phyloP scores from a whole-genome alignment of 2,797 vertebrate genomes.

The Etheostoma nigrum region DNA sequence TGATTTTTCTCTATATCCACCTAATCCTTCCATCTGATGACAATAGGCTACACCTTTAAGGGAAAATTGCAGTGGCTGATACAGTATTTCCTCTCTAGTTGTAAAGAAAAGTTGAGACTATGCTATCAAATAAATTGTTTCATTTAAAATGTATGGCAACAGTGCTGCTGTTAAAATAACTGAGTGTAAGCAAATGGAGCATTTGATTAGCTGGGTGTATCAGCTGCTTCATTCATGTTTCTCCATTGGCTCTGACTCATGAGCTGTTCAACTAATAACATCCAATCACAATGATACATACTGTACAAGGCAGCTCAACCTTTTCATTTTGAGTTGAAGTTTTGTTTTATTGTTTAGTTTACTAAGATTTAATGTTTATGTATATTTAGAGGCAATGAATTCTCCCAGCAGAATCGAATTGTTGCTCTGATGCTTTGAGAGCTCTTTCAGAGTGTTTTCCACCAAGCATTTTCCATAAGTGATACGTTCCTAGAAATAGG shows the following conservation, averaged over 20 bases:
- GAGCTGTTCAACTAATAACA: not conserved
- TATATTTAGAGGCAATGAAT: not conserved
- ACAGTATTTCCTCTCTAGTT: not conserved
- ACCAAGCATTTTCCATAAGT: not conserved
- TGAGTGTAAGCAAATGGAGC: not conserved
- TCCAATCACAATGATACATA: not conserved
- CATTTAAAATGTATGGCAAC: not conserved
- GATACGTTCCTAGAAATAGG: not conserved
- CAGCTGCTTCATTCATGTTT: not conserved
- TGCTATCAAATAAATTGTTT: not conserved
- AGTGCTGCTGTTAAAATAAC: not conserved
- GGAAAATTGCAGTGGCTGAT: not conserved
- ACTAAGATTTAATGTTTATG: not conserved
- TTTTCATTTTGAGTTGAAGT: not conserved
- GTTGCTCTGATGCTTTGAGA: constrained; percentile 3
- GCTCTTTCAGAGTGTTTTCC: not conserved
- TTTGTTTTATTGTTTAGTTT: not conserved
- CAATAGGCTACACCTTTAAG: not conserved
- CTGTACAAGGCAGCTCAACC: not conserved
- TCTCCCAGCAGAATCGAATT: not conserved
- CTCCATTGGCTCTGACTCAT: not conserved
- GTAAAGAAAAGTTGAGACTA: not conserved
- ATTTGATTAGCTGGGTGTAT: too few species aligned
- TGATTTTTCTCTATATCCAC: not conserved
- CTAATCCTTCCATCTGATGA: not conserved